Percentiles rank a stretch among this genome's conserved stretches.
Conservation (phyloP, 2,888 invertebrate genomes). For the Clanis bilineata region DNA sequence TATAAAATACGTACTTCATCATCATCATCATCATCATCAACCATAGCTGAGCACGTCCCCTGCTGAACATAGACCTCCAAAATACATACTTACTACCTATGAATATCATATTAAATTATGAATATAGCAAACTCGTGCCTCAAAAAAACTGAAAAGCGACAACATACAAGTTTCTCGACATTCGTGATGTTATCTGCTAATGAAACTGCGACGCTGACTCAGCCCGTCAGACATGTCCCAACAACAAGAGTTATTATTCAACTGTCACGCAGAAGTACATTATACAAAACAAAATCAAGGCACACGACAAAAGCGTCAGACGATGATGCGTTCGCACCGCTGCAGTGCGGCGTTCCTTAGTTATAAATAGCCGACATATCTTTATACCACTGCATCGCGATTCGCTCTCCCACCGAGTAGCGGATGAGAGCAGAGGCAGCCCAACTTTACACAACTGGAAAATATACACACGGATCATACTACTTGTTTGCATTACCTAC, state of each 20-base stretch:
- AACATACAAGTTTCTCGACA: background rate
- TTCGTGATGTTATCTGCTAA: conserved; percentile 8
- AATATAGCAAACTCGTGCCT: background rate
- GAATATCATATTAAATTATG: too few species aligned
- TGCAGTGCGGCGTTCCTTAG: conserved; percentile 66
- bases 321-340: conserved; percentile 58
- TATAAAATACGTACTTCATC: too few species aligned
- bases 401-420: conserved; percentile 73
- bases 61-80: too few species aligned
- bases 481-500: conserved; percentile 58
- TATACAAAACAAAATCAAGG: conserved; percentile 55
- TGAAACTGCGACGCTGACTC: conserved; percentile 14
- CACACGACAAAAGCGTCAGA: conserved; percentile 56
- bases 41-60: too few species aligned
- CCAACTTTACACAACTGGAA: conserved; percentile 50
- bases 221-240: conserved; percentile 7
- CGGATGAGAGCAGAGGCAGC: conserved; percentile 65
- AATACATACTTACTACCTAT: too few species aligned
- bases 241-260: conserved; percentile 18
- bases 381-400: conserved; percentile 60
- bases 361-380: conserved; percentile 78
- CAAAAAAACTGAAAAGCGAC: background rate
- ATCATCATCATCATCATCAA: too few species aligned
- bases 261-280: conserved; percentile 33
- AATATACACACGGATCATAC: conserved; percentile 39